phyloP scores from a whole-genome alignment of 2,888 invertebrate species.

The Iselma pallidipennis region DNA sequence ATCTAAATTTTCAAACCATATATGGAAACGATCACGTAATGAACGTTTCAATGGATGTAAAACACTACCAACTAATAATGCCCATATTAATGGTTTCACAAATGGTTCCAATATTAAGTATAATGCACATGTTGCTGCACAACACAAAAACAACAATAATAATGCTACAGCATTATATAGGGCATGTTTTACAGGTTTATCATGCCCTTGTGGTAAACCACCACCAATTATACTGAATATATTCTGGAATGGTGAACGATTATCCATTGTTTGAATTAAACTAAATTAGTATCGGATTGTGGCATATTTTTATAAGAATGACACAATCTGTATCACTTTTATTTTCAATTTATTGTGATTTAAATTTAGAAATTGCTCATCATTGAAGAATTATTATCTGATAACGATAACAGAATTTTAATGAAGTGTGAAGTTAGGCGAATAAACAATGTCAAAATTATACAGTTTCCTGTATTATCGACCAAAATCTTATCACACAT shows the following conservation, averaged over 20 bases:
- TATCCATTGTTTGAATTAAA: conserved; percentile 47
- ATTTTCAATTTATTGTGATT: neutral
- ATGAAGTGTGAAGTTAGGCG: neutral
- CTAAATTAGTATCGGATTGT: neutral
- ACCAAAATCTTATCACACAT: too few relatives aligned
- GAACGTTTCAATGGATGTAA: conserved; percentile 93
- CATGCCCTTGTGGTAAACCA: conserved; percentile 74
- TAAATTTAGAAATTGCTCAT: neutral
- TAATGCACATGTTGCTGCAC: conserved; percentile 74
- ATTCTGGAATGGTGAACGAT: conserved; percentile 66
- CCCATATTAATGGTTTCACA: conserved; percentile 94
- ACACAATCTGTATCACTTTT: too few relatives aligned
- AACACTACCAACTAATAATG: conserved; percentile 93
- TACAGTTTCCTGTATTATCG: too few relatives aligned
- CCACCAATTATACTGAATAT: conserved; percentile 70
- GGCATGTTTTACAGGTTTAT: conserved; percentile 90
- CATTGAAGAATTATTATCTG: neutral
- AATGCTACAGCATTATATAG: conserved; percentile 87
- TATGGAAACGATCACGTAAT: conserved; percentile 73
- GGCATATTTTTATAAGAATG: neutral
- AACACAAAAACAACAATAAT: conserved; percentile 70
- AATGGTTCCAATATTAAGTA: conserved; percentile 89
- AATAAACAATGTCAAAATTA: neutral
- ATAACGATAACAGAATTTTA: neutral
- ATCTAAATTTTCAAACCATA: conserved; percentile 77